These are phyloP conservation scores for Samia ricini DNA, from an alignment of 1,140 invertebrate species.

Conservation along the genomic window DNA sequence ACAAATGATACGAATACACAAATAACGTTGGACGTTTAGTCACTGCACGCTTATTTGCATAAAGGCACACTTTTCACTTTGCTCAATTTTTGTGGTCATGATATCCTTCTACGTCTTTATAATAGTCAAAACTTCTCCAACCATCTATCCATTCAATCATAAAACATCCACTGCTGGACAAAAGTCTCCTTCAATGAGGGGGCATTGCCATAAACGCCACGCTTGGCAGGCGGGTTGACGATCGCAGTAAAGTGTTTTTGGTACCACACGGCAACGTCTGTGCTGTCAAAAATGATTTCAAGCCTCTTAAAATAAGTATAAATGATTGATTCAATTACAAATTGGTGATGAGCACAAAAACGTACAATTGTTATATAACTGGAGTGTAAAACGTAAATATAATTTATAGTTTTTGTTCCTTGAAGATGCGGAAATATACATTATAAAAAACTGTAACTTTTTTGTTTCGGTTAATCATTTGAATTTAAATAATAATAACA, in stretches of 20 bases:
- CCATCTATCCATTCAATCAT: too few species aligned
- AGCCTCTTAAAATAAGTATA: neutral
- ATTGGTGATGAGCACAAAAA: neutral
- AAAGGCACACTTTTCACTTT: slow-evolving; percentile 12
- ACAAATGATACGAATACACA: slow-evolving; percentile 44
- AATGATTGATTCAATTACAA: neutral
- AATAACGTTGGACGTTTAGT: slow-evolving; percentile 25
- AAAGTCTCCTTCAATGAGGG: too few species aligned
- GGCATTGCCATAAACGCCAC: too few species aligned
- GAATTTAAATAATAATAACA: too few species aligned
- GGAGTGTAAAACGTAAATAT: too few species aligned
- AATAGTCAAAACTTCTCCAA: too few species aligned
- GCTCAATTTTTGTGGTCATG: neutral
- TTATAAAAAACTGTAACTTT: too few species aligned
- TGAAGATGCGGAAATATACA: neutral
- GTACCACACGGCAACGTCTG: too few species aligned
- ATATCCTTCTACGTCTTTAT: neutral
- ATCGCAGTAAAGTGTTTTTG: too few species aligned
- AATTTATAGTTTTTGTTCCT: neutral
- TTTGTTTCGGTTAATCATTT: too few species aligned
- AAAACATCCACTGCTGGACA: too few species aligned
- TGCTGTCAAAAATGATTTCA: neutral
- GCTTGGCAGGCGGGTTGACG: too few species aligned
- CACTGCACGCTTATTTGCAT: slow-evolving; percentile 21
- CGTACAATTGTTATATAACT: neutral